These are phyloP conservation scores for Prosapia bicincta DNA, from an alignment of 2,888 invertebrate species.

Conservation along the genomic window DNA sequence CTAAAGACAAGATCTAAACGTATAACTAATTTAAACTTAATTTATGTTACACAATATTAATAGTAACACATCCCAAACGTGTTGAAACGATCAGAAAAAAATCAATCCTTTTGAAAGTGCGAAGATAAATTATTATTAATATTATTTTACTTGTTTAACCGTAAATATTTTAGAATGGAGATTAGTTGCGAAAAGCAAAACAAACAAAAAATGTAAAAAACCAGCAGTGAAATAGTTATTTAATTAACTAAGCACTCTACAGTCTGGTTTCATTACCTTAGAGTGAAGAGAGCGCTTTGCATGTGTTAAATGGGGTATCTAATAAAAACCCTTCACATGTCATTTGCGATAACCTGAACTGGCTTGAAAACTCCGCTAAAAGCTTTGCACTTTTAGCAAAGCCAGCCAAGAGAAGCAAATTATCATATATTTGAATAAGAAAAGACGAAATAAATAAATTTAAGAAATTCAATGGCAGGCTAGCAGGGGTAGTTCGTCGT, in stretches of 20 bases:
- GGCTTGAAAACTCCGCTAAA: not conserved
- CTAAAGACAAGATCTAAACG: too few relatives aligned
- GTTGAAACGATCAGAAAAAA: too few relatives aligned
- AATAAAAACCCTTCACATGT: not conserved
- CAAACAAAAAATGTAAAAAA: too few relatives aligned
- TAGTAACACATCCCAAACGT: too few relatives aligned
- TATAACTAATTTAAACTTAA: too few relatives aligned
- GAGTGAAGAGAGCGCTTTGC: not conserved
- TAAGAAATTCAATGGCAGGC: not conserved
- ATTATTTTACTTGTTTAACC: too few relatives aligned
- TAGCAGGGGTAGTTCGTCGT: not conserved
- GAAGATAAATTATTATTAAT: too few relatives aligned
- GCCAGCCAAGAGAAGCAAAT: not conserved
- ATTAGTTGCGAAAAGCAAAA: too few relatives aligned
- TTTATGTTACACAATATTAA: too few relatives aligned
- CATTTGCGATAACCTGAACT: not conserved
- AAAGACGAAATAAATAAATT: not conserved
- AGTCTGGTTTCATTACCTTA: not conserved
- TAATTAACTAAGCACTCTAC: not conserved
- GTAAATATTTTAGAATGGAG: too few relatives aligned
- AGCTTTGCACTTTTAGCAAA: not conserved
- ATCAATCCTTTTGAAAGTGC: too few relatives aligned
- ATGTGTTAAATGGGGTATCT: not conserved
- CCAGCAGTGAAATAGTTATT: not conserved
- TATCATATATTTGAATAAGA: conserved; percentile 2